Percentiles rank a stretch among this genome's conserved stretches.
phyloP scores from a whole-genome alignment of 2,797 vertebrate genomes.

The Adelosebastes latens region DNA sequence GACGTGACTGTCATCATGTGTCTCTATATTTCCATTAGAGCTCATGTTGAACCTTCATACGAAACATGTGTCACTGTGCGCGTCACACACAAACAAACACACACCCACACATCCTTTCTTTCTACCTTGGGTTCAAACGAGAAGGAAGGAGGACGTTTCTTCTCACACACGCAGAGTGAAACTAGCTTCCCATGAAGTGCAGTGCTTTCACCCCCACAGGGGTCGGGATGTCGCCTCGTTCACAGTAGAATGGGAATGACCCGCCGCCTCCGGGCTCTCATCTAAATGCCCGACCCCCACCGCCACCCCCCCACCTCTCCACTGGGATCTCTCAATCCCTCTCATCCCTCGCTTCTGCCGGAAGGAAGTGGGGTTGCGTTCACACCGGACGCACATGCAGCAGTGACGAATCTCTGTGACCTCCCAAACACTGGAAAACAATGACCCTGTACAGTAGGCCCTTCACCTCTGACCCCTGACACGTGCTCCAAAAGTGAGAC shows the following conservation, averaged over 20 bases:
- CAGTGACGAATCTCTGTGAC: conserved; percentile 65
- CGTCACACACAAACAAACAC: conserved; percentile 21
- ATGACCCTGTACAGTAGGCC: conserved; percentile 63
- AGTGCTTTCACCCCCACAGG: conserved; percentile 68
- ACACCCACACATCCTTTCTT: conserved; percentile 24
- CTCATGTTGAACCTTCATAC: conserved; percentile 6
- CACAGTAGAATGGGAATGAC: conserved; percentile 78
- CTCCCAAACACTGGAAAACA: conserved; percentile 78
- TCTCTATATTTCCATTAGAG: conserved; percentile 33
- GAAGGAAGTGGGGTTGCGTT: conserved; percentile 68
- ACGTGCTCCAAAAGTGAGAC: conserved; percentile 39
- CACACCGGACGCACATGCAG: conserved; percentile 69
- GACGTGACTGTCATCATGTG: conserved; percentile 63
- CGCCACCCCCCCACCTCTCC: conserved; percentile 51
- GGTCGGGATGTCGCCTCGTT: conserved; percentile 80
- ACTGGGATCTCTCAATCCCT: conserved; percentile 60
- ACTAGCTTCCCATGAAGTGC: conserved; percentile 73
- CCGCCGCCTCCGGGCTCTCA: conserved; percentile 39
- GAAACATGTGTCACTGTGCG: conserved; percentile 8
- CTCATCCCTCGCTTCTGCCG: conserved; percentile 60
- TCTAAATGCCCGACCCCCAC: conserved; percentile 21
- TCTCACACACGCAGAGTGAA: conserved; percentile 54
- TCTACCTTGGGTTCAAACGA: conserved; percentile 67
- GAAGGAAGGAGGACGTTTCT: conserved; percentile 26
- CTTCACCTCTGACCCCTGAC: conserved; percentile 54